These are phyloP conservation scores for Liolophura sinensis DNA, from an alignment of 1,140 invertebrate genomes.

Conservation along the genomic window DNA sequence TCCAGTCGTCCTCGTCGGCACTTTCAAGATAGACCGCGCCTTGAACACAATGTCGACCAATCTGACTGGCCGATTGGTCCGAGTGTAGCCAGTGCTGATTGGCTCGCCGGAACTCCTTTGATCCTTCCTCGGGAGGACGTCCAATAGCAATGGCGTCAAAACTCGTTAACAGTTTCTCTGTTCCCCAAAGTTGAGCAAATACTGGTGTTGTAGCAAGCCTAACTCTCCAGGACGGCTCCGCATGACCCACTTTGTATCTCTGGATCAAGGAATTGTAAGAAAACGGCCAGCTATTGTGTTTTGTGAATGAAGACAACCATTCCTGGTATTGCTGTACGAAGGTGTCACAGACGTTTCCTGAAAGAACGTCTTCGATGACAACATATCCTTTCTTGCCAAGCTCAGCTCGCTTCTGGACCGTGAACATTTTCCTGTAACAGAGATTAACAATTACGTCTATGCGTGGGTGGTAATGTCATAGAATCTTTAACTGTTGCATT, in stretches of 20 bases:
- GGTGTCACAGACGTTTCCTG: background rate
- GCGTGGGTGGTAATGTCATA: too few relatives aligned
- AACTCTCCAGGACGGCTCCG: background rate
- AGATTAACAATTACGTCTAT: too few relatives aligned
- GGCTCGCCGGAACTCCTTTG: background rate
- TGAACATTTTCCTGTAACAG: too few relatives aligned
- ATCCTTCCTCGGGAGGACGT: constrained; percentile 2
- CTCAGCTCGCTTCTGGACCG: background rate
- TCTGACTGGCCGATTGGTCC: too few relatives aligned
- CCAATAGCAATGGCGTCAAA: constrained; percentile 1
- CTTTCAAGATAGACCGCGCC: too few relatives aligned
- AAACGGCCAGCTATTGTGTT: background rate
- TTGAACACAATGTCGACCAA: too few relatives aligned
- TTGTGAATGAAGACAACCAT: background rate
- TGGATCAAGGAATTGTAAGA: background rate
- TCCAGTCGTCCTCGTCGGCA: background rate
- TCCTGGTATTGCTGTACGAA: background rate
- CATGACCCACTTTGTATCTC: background rate
- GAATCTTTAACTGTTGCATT: too few relatives aligned
- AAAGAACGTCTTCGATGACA: background rate
- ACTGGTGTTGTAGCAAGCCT: background rate
- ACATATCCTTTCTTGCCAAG: background rate
- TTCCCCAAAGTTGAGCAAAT: constrained; percentile 3
- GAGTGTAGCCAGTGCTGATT: too few relatives aligned
- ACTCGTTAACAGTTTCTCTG: constrained; percentile 2